A percentile compares a stretch with the other conserved stretches of the same genome.
Conservation (phyloP, 2,797 vertebrate genomes). For the Hydrocynus forskahlii region DNA sequence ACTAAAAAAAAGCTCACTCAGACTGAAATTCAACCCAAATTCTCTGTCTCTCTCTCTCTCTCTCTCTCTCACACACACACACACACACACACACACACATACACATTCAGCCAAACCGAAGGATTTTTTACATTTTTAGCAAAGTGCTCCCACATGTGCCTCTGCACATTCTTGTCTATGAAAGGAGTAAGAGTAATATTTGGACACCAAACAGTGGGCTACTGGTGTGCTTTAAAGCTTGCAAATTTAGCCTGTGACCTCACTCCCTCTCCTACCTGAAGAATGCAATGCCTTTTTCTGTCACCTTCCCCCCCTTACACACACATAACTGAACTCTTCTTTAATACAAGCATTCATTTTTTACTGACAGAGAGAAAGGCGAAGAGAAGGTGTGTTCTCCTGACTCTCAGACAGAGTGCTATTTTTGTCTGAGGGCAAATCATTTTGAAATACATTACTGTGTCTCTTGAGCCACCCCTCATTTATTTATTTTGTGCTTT, state of each 20-base stretch:
- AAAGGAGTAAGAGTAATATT: constrained; percentile 32
- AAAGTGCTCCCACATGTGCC: constrained; percentile 37
- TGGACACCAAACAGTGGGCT: constrained; percentile 8
- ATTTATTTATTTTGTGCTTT: no score
- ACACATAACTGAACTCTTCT: background rate
- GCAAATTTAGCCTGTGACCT: background rate
- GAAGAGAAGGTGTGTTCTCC: background rate
- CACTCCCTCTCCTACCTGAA: constrained; percentile 7
- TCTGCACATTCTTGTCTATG: constrained; percentile 33
- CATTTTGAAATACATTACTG: no score
- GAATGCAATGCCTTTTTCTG: background rate
- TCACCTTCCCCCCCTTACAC: background rate
- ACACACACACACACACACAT: background rate
- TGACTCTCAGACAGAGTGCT: background rate
- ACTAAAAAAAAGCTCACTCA: constrained; percentile 21
- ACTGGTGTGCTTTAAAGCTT: background rate
- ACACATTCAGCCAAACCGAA: background rate
- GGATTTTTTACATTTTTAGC: constrained; percentile 38
- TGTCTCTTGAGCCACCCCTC: no score
- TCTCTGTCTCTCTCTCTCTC: background rate
- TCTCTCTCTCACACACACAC: background rate
- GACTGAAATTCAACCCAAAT: constrained; percentile 43
- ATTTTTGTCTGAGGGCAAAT: no score
- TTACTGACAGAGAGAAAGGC: background rate
- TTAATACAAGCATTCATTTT: background rate